Conservation (phyloP, 2,113 vertebrate species). For the Colaptes auratus region DNA sequence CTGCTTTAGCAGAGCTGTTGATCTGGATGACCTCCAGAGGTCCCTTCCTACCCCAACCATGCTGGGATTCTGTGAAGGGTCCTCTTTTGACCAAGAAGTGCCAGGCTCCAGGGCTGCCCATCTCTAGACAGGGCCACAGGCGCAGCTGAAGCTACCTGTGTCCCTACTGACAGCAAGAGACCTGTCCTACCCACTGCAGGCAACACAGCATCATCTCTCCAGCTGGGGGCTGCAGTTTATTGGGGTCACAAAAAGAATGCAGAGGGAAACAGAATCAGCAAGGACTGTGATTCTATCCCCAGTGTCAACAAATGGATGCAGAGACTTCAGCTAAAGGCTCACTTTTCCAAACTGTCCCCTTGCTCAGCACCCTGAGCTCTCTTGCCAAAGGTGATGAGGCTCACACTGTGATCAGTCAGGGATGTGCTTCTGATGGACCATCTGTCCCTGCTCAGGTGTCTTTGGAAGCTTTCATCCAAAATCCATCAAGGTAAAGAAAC, state of each 20-base stretch:
- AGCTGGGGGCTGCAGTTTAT: neutral
- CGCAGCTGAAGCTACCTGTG: neutral
- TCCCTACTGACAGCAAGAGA: neutral
- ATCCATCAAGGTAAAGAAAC: accelerated
- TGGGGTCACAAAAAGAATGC: neutral
- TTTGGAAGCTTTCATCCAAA: neutral
- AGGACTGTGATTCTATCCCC: neutral
- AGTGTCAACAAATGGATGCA: neutral
- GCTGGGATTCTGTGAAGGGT: too few relatives aligned
- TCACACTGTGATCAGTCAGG: neutral
- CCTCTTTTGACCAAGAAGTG: too few relatives aligned
- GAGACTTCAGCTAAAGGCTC: neutral
- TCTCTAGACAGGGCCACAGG: neutral
- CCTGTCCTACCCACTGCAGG: neutral
- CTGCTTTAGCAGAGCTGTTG: too few relatives aligned
- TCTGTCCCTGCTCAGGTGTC: neutral
- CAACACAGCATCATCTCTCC: neutral
- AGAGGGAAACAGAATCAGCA: neutral
- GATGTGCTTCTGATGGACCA: neutral
- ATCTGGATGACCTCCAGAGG: too few relatives aligned
- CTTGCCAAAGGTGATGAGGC: neutral
- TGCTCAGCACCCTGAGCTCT: neutral
- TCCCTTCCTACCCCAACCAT: too few relatives aligned
- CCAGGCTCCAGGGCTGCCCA: neutral
- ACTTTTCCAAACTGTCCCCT: neutral